These are phyloP conservation scores for Hiodon tergisus DNA, from an alignment of 2,113 vertebrate genomes.

Conservation along the genomic window DNA sequence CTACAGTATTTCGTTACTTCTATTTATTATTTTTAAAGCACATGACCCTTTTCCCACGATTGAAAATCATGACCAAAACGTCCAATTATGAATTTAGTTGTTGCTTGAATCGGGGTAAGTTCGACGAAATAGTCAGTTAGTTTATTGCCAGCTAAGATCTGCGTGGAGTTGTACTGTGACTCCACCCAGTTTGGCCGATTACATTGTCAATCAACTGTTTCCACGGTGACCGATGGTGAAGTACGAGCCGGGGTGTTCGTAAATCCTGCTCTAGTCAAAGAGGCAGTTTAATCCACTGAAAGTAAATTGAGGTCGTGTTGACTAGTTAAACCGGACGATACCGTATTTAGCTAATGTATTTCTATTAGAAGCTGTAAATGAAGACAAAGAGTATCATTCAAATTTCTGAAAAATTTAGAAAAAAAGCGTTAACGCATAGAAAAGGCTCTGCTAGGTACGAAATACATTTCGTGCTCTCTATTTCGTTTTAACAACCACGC, in stretches of 20 bases:
- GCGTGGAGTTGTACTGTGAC: not conserved
- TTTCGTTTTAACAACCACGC: too few relatives aligned
- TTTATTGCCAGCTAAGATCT: not conserved
- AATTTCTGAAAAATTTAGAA: not conserved
- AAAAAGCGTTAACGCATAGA: conserved; percentile 9
- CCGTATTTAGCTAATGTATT: not conserved
- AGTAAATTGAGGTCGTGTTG: not conserved
- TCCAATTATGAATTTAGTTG: too few relatives aligned
- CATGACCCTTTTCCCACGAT: not conserved
- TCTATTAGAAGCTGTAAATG: not conserved
- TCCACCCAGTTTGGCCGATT: conserved; percentile 25
- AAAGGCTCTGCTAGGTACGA: not conserved
- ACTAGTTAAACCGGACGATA: not conserved
- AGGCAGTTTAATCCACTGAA: not conserved
- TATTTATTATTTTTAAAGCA: not conserved
- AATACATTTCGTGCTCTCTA: not conserved
- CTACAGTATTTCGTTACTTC: too few relatives aligned
- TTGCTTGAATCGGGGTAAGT: too few relatives aligned
- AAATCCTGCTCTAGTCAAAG: not conserved
- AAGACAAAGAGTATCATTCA: not conserved
- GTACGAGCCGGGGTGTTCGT: conserved; percentile 1
- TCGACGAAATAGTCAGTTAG: not conserved
- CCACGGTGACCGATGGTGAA: conserved; percentile 37
- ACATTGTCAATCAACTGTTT: conserved; percentile 42
- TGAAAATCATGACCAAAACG: too few relatives aligned